phyloP scores from a whole-genome alignment of 2,797 vertebrate species.

The Pangasius larnaudii region DNA sequence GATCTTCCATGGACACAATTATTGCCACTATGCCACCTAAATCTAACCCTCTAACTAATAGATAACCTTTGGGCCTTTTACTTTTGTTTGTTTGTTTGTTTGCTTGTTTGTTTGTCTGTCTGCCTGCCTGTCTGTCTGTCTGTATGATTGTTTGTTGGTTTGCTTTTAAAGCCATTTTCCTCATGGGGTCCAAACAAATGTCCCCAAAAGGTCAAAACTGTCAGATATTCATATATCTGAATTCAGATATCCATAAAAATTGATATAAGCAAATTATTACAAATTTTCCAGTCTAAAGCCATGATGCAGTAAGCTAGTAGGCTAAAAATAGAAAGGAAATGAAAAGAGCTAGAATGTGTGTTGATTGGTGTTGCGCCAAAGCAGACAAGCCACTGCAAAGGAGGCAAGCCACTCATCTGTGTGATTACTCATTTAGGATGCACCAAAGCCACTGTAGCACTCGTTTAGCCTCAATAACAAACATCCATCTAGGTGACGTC shows the following conservation, averaged over 20 bases:
- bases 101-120: neutral
- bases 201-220: neutral
- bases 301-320: neutral
- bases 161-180: neutral
- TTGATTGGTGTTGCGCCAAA: slow-evolving; percentile 11
- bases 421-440: slow-evolving; percentile 23
- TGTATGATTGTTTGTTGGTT: neutral
- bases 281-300: neutral
- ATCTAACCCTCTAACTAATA: neutral
- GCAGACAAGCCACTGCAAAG: slow-evolving; percentile 16
- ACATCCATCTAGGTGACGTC: slow-evolving; percentile 39
- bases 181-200: neutral
- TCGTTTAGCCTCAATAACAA: slow-evolving; percentile 45
- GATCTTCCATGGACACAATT: neutral
- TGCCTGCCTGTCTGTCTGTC: neutral
- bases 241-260: neutral
- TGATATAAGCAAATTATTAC: neutral
- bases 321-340: slow-evolving; percentile 32
- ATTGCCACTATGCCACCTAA: neutral
- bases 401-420: slow-evolving; percentile 11
- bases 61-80: neutral
- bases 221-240: neutral
- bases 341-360: neutral
- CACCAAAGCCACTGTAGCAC: slow-evolving; percentile 21
- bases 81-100: neutral